Evolutionary conservation across 2,113 vertebrate genomes (phyloP).

Genomic region (Tricholaema leucomelas): DNA sequence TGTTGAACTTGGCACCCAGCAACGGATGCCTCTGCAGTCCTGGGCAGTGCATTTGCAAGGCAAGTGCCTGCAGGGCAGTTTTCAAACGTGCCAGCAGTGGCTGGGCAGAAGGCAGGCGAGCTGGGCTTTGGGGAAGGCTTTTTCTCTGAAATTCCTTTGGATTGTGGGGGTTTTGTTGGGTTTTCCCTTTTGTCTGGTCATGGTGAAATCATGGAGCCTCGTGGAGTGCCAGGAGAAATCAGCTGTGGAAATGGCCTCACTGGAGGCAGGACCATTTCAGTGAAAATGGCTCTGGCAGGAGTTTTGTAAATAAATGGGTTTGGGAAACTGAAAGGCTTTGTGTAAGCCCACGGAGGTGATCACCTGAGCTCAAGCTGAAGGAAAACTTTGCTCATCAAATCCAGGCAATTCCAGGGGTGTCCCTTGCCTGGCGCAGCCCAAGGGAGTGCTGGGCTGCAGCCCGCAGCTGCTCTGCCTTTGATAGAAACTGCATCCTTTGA

Average conservation of each 20-base stretch:
- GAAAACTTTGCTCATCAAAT: neutral
- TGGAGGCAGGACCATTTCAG: neutral
- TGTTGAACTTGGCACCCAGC: neutral
- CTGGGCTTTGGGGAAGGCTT: neutral
- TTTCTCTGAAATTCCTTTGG: neutral
- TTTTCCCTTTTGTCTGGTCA: neutral
- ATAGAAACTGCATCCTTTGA: neutral
- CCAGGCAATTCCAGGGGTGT: fast-evolving
- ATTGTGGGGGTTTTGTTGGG: neutral
- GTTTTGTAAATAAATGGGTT: neutral
- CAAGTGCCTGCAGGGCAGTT: neutral
- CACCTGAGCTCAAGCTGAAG: neutral
- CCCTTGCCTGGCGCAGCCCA: neutral
- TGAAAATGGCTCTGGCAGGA: neutral
- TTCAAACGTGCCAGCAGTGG: neutral
- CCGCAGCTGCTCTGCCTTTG: neutral
- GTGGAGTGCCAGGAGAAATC: neutral
- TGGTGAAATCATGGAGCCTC: neutral
- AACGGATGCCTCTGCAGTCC: neutral
- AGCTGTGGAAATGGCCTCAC: neutral
- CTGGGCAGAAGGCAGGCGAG: neutral
- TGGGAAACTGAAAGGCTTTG: neutral
- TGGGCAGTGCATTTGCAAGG: neutral
- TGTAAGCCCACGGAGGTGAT: neutral
- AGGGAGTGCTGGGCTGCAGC: neutral